Conservation (phyloP, 1,140 invertebrate genomes). For the Cardiocondyla obscurior region DNA sequence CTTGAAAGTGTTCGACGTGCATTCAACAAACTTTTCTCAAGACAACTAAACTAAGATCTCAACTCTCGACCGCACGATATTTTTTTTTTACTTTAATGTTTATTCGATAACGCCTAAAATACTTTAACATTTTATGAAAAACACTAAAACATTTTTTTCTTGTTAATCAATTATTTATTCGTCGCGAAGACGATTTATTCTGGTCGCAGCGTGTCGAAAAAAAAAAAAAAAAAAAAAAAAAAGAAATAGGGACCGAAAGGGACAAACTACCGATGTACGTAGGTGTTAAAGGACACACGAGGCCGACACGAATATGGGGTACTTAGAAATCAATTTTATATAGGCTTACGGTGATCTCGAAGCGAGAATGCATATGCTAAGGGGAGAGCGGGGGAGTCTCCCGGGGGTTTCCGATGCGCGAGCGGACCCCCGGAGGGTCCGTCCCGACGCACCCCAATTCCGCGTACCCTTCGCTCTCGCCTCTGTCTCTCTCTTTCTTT, state of each 20-base stretch:
- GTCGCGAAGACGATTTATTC: not conserved
- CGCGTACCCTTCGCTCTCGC: slow-evolving; percentile 64
- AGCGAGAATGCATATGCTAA: slow-evolving; percentile 82
- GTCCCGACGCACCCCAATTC: slow-evolving; percentile 70
- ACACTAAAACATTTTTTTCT: not conserved
- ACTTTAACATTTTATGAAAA: not conserved
- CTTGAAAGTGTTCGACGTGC: slow-evolving; percentile 11
- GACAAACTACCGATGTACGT: slow-evolving; percentile 51
- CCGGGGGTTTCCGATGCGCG: slow-evolving; percentile 80
- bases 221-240: slow-evolving; percentile 22
- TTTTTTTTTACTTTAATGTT: not conserved
- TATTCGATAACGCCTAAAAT: not conserved
- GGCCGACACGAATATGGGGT: slow-evolving; percentile 76
- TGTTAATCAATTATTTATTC: not conserved
- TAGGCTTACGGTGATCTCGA: slow-evolving; percentile 73
- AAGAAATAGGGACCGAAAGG: not conserved
- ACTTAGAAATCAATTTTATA: slow-evolving; percentile 83
- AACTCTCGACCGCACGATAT: not conserved
- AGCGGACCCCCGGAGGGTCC: slow-evolving; percentile 79
- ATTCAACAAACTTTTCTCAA: not conserved
- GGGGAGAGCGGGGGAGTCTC: slow-evolving; percentile 68
- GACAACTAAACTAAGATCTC: not conserved
- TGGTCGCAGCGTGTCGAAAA: not conserved
- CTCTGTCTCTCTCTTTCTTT: slow-evolving; percentile 58
- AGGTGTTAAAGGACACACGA: slow-evolving; percentile 80